A percentile compares a stretch with the other conserved stretches of the same genome.
These are phyloP conservation scores for Blastomussa wellsi DNA, from an alignment of 92 coral and sea anemone species.

Conservation along the genomic window DNA sequence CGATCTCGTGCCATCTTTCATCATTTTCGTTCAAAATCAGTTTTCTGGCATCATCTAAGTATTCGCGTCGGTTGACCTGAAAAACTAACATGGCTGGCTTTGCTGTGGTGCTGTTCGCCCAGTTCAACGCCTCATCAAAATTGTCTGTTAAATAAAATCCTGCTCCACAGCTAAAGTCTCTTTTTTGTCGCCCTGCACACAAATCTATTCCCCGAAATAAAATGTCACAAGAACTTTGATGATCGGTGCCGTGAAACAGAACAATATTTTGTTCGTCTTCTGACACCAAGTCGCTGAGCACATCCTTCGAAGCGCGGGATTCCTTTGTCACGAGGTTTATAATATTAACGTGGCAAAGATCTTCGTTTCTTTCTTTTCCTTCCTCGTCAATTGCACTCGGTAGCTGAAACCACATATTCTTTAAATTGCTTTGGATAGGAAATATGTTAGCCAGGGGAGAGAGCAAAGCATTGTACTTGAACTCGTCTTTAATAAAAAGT, in stretches of 20 bases:
- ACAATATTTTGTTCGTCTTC: conserved; percentile 3
- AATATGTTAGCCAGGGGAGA: conserved; percentile 22
- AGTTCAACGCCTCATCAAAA: conserved; percentile 27
- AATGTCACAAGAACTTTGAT: conserved; percentile 53
- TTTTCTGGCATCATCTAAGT: conserved; percentile 5
- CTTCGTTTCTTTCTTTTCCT: neutral
- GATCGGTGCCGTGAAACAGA: conserved; percentile 74
- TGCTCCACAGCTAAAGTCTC: conserved; percentile 62
- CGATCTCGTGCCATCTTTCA: conserved; percentile 50
- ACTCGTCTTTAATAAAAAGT: conserved; percentile 56
- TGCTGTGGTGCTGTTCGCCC: conserved; percentile 50
- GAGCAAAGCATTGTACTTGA: conserved; percentile 56
- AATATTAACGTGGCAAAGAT: conserved; percentile 18
- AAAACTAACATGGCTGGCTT: conserved; percentile 62
- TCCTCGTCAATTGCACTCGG: neutral
- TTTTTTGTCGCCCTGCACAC: conserved; percentile 44
- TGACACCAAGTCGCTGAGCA: neutral
- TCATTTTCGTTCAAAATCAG: conserved; percentile 36
- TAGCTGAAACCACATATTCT: conserved; percentile 34
- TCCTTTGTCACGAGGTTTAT: conserved; percentile 40
- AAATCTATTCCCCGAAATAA: conserved; percentile 49
- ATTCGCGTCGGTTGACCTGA: conserved; percentile 17
- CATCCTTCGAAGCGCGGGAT: neutral
- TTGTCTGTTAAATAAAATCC: conserved; percentile 54
- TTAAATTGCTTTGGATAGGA: conserved; percentile 14